Evolutionary conservation across 2,113 vertebrate species (phyloP).

Genomic region (Sterrhoptilus dennistouni): DNA sequence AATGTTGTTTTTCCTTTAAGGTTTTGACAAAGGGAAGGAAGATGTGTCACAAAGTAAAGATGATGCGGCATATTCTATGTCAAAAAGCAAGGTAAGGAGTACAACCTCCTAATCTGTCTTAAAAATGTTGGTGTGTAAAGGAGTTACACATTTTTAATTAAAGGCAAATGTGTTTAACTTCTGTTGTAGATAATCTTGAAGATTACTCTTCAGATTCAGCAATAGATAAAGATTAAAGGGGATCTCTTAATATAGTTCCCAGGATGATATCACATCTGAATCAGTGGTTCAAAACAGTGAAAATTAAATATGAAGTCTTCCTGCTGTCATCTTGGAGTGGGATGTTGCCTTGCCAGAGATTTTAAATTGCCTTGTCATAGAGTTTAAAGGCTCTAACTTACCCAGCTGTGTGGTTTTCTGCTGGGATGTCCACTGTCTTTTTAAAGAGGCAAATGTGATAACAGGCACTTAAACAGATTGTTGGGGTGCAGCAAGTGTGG

Average conservation of each 20-base stretch:
- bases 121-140: not conserved
- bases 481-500: not conserved
- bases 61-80: conserved; percentile 88
- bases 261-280: not conserved
- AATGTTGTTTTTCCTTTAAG: conserved; percentile 70
- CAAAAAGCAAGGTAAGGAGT: conserved; percentile 93
- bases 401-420: not conserved
- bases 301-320: not conserved
- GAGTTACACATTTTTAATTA: not conserved
- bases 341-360: not conserved
- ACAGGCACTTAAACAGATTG: not conserved
- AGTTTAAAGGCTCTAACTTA: not conserved
- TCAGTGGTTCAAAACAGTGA: not conserved
- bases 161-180: not conserved
- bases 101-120: not conserved
- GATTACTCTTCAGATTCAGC: not conserved
- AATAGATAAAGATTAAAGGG: not conserved
- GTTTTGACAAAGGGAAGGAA: conserved; percentile 92
- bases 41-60: conserved; percentile 88
- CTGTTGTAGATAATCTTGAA: not conserved
- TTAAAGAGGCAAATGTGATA: not conserved
- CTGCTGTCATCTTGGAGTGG: not conserved
- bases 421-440: not conserved
- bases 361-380: not conserved
- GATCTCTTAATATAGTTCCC: not conserved